phyloP scores from a whole-genome alignment of 2,113 vertebrate genomes.

The Saguinus midas region DNA sequence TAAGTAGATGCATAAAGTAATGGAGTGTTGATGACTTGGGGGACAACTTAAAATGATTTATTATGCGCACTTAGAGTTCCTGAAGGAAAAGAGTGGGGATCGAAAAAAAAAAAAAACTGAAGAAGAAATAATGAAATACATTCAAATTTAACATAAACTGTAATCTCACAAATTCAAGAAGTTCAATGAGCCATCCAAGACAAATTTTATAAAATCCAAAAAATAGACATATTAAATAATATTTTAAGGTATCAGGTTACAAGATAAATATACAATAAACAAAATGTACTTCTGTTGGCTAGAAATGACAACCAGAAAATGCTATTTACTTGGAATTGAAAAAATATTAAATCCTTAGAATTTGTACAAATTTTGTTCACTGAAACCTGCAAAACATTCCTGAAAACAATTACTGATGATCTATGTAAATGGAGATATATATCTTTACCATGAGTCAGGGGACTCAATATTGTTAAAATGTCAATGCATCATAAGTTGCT shows the following conservation, averaged over 20 bases:
- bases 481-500: neutral
- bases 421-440: neutral
- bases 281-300: neutral
- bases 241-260: neutral
- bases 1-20: neutral
- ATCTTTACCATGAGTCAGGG: too few species aligned
- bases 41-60: neutral
- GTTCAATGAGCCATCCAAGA: neutral
- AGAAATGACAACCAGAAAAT: neutral
- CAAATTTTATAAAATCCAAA: neutral
- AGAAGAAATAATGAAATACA: neutral
- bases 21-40: neutral
- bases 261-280: neutral
- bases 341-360: neutral
- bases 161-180: neutral
- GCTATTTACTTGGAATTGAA: neutral
- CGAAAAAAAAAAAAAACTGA: neutral
- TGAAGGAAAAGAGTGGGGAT: neutral
- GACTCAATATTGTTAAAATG: neutral
- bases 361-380: neutral
- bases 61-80: neutral
- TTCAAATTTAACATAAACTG: neutral
- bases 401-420: neutral
- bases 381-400: neutral
- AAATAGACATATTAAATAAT: neutral